Evolutionary conservation across 2,797 vertebrate genomes (phyloP).

Genomic region (Brotula barbata): DNA sequence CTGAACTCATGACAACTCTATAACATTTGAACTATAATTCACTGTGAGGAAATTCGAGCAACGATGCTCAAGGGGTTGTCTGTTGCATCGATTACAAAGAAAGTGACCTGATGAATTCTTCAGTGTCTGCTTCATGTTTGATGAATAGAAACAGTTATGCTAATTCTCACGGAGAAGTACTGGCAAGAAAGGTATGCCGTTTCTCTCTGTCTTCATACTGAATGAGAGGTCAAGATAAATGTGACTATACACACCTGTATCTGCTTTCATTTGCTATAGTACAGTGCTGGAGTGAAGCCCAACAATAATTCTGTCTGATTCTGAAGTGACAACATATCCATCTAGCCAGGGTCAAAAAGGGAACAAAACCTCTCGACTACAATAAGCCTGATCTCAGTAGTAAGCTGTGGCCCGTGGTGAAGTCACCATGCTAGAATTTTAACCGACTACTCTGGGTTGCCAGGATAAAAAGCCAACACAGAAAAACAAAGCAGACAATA

Average conservation of each 20-base stretch:
- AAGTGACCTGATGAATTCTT: no score
- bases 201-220: neutral
- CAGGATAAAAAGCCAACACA: conserved; percentile 35
- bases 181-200: no score
- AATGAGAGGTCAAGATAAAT: neutral
- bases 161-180: no score
- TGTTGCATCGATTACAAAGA: no score
- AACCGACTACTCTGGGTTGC: conserved; percentile 12
- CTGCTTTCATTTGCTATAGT: neutral
- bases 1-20: no score
- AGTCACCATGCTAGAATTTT: conserved; percentile 29
- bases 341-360: conserved; percentile 23
- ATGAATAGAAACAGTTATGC: no score
- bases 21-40: no score
- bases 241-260: neutral
- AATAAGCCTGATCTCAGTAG: conserved; percentile 15
- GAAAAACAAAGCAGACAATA: conserved; percentile 27
- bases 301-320: conserved; percentile 12
- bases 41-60: no score
- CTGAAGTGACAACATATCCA: conserved; percentile 14
- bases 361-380: conserved; percentile 1
- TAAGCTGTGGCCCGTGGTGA: conserved; percentile 19
- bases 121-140: no score
- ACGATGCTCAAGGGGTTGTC: no score
- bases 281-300: neutral